Evolutionary conservation across 2,888 invertebrate genomes (phyloP).

Genomic region (Oasisia sp.): DNA sequence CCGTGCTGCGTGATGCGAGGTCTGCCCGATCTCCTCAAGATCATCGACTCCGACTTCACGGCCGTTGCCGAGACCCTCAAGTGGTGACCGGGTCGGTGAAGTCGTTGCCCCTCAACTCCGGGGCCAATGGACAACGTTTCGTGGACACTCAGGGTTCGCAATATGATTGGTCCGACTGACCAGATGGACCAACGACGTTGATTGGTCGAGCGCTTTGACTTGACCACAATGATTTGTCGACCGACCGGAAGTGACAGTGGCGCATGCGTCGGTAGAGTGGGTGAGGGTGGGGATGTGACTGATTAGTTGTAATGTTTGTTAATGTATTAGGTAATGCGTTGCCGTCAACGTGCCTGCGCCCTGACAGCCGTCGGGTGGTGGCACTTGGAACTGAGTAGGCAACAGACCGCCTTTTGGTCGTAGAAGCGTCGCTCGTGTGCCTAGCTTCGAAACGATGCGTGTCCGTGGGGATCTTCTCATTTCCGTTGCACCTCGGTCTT

Average conservation of each 20-base stretch:
- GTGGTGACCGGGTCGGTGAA: not conserved
- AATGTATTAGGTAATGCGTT: not conserved
- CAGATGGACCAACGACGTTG: not conserved
- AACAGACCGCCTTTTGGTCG: not conserved
- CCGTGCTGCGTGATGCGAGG: not conserved
- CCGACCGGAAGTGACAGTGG: not conserved
- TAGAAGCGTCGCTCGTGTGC: not conserved
- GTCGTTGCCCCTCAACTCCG: not conserved
- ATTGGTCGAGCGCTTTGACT: not conserved
- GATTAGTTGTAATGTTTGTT: not conserved
- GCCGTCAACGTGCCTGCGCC: not conserved
- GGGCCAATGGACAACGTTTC: no score
- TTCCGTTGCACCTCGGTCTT: not conserved
- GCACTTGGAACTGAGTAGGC: not conserved
- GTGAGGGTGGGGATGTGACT: not conserved
- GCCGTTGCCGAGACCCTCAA: not conserved
- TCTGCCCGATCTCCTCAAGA: not conserved
- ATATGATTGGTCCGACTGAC: not conserved
- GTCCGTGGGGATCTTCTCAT: not conserved
- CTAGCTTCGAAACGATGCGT: not conserved
- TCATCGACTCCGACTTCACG: not conserved
- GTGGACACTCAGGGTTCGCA: not conserved
- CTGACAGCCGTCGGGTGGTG: not conserved
- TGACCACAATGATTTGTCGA: not conserved
- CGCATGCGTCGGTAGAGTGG: not conserved